Evolutionary conservation across 1,140 invertebrate genomes (phyloP).

Genomic region (Mercenaria mercenaria): DNA sequence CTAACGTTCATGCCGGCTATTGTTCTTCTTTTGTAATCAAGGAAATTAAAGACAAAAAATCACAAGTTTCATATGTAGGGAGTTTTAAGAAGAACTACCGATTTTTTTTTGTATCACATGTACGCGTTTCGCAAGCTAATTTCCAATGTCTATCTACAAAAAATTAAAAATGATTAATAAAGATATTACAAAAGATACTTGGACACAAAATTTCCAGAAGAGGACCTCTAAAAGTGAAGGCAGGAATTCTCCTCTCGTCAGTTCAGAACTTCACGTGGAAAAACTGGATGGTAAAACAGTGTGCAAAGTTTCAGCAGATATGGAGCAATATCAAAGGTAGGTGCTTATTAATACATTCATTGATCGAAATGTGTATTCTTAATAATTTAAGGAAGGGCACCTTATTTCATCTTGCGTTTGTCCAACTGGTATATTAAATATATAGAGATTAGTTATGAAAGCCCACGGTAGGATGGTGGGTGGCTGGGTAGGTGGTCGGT

Average conservation of each 20-base stretch:
- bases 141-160: neutral
- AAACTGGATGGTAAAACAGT: conserved; percentile 19
- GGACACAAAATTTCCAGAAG: neutral
- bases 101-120: neutral
- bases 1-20: neutral
- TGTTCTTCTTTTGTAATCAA: neutral
- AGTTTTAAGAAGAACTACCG: neutral
- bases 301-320: neutral
- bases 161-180: conserved; percentile 36
- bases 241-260: conserved; percentile 5
- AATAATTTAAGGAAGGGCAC: too few relatives aligned
- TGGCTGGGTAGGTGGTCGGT: too few relatives aligned
- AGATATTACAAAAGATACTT: neutral
- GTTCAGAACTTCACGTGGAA: neutral
- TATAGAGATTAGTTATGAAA: too few relatives aligned
- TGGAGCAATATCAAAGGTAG: neutral
- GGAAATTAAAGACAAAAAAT: neutral
- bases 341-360: neutral
- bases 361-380: too few relatives aligned
- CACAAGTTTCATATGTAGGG: neutral
- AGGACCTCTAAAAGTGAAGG: neutral
- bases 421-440: too few relatives aligned
- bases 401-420: too few relatives aligned
- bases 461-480: too few relatives aligned
- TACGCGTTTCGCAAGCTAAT: neutral